Conservation (phyloP, 2,113 vertebrate species). For the Anolis carolinensis region DNA sequence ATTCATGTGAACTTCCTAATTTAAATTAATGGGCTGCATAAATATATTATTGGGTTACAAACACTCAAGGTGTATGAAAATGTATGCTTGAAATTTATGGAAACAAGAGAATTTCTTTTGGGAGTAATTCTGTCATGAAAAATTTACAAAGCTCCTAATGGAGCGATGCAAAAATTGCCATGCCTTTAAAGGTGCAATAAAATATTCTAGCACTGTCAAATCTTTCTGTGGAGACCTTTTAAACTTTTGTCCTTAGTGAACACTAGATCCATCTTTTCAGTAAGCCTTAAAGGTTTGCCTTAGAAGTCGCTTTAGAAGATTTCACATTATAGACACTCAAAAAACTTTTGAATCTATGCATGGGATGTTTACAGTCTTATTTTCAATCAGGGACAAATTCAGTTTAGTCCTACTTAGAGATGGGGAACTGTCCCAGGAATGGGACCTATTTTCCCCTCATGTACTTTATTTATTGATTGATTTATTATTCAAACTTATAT, state of each 20-base stretch:
- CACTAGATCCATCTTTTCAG: slow-evolving; percentile 63
- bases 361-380: slow-evolving; percentile 35
- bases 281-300: slow-evolving; percentile 56
- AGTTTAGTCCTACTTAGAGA: too few relatives aligned
- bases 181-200: slow-evolving; percentile 54
- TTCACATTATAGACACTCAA: slow-evolving; percentile 46
- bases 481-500: too few relatives aligned
- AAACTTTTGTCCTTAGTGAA: slow-evolving; percentile 54
- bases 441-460: too few relatives aligned
- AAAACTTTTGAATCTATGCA: slow-evolving; percentile 15
- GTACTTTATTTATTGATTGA: too few relatives aligned
- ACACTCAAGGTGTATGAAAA: slow-evolving; percentile 24
- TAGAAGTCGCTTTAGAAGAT: slow-evolving; percentile 51
- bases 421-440: too few relatives aligned
- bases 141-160: slow-evolving; percentile 39
- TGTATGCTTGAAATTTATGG: not conserved
- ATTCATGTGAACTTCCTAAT: slow-evolving; percentile 32
- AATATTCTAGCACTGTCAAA: slow-evolving; percentile 59
- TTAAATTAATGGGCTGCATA: slow-evolving; percentile 18
- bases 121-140: slow-evolving; percentile 20
- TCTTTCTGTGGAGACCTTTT: slow-evolving; percentile 62
- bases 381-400: not conserved
- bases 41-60: not conserved
- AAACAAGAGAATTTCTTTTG: slow-evolving; percentile 26
- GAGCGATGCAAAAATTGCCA: slow-evolving; percentile 51